phyloP scores from a whole-genome alignment of 2,797 vertebrate genomes.

The Hippoglossus hippoglossus region DNA sequence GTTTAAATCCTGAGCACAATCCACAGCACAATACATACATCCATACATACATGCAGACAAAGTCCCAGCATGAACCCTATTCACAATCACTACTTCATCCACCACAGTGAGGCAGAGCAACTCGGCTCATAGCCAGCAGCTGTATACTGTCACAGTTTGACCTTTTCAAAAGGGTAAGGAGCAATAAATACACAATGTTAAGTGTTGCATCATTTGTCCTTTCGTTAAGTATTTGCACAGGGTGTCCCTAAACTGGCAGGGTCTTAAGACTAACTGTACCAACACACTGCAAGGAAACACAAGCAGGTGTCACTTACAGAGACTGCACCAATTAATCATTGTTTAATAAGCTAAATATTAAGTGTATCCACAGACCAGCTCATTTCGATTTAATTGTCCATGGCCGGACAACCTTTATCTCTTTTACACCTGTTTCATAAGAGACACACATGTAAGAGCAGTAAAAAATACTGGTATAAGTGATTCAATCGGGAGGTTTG shows the following conservation, averaged over 20 bases:
- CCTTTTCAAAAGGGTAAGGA: slow-evolving; percentile 5
- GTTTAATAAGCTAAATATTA: not conserved
- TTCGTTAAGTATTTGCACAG: not conserved
- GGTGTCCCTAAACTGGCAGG: not conserved
- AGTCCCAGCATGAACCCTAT: not conserved
- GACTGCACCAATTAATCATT: not conserved
- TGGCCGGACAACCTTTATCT: not conserved
- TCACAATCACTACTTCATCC: not conserved
- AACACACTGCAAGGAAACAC: not conserved
- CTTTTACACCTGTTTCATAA: too few species aligned
- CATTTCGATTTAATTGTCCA: too few species aligned
- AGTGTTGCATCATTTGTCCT: not conserved
- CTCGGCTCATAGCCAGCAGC: slow-evolving; percentile 5
- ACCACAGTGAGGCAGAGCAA: slow-evolving; percentile 4
- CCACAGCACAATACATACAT: not conserved
- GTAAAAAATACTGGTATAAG: not conserved
- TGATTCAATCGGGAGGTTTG: not conserved
- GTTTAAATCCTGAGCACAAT: not conserved
- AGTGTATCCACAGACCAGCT: too few species aligned
- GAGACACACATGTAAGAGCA: not conserved
- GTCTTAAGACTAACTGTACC: not conserved
- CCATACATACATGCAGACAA: not conserved
- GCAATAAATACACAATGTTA: not conserved
- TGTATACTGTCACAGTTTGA: not conserved
- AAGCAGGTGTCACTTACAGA: not conserved